Conservation (phyloP, 2,888 invertebrate species). For the Yponomeuta sedellus region DNA sequence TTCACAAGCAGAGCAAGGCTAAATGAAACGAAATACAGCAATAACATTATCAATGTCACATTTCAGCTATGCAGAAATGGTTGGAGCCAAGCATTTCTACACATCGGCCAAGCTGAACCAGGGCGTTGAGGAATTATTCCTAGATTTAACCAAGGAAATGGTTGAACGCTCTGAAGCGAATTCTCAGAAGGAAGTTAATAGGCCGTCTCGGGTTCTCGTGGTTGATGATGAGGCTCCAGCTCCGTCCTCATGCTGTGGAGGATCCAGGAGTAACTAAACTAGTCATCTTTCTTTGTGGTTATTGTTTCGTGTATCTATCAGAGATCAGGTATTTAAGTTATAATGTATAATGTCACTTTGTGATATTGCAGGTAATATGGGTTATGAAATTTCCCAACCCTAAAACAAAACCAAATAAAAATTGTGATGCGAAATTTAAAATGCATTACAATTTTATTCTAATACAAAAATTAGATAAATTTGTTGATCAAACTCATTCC, state of each 20-base stretch:
- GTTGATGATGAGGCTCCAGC: constrained; percentile 60
- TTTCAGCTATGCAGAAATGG: constrained; percentile 90
- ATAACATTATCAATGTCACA: constrained; percentile 20
- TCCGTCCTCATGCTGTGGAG: constrained; percentile 54
- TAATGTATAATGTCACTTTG: not conserved
- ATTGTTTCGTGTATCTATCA: not conserved
- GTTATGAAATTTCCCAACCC: not conserved
- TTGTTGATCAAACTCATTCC: too few species aligned
- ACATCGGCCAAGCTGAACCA: constrained; percentile 95
- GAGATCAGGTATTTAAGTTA: not conserved
- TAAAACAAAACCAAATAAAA: too few species aligned
- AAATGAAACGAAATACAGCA: too few species aligned
- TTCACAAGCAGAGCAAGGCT: too few species aligned
- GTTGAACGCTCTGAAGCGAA: constrained; percentile 62
- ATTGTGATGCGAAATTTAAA: not conserved
- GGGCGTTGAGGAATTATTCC: constrained; percentile 93
- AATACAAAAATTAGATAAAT: too few species aligned
- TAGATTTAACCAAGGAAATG: constrained; percentile 88
- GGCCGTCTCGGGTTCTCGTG: constrained; percentile 54
- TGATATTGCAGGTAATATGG: too few species aligned
- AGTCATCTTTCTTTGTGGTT: not conserved
- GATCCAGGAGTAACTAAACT: constrained; percentile 39
- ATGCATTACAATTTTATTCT: too few species aligned
- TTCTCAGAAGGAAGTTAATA: constrained; percentile 37
- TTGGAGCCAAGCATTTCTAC: constrained; percentile 93